These are phyloP conservation scores for Bimastos eiseni DNA, from an alignment of 2,888 invertebrate species.

Conservation along the genomic window DNA sequence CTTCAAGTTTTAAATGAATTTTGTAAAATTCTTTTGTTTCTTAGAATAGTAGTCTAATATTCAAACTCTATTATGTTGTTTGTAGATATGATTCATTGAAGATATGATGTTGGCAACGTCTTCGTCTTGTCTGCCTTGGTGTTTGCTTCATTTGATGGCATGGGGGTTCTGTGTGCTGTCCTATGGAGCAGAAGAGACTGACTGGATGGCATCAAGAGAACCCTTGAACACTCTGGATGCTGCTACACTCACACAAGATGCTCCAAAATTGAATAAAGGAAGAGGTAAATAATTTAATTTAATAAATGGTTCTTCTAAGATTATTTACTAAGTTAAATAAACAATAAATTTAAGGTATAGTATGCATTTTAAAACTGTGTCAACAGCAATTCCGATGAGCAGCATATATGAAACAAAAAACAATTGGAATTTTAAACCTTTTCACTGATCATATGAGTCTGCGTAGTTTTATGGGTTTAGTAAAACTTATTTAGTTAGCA, in stretches of 20 bases:
- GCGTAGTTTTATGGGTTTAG: no score
- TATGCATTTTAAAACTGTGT: background rate
- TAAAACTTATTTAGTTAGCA: no score
- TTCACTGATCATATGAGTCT: no score
- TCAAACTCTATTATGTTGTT: background rate
- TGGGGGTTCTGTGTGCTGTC: background rate
- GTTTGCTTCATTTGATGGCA: constrained; percentile 5
- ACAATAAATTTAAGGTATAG: background rate
- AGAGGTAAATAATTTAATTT: background rate
- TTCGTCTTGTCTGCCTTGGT: background rate
- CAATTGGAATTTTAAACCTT: no score
- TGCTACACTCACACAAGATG: background rate
- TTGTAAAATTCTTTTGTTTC: background rate
- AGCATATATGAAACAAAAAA: no score
- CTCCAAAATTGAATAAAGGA: background rate
- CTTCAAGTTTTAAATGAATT: background rate
- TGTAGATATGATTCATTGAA: background rate
- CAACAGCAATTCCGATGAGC: no score
- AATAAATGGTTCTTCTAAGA: background rate
- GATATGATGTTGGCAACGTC: background rate
- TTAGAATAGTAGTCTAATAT: background rate
- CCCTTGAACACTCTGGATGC: background rate
- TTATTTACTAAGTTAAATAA: background rate
- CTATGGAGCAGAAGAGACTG: background rate
- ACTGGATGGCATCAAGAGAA: background rate